These are phyloP conservation scores for Pristiophorus japonicus DNA, from an alignment of 2,113 vertebrate species.

Conservation along the genomic window DNA sequence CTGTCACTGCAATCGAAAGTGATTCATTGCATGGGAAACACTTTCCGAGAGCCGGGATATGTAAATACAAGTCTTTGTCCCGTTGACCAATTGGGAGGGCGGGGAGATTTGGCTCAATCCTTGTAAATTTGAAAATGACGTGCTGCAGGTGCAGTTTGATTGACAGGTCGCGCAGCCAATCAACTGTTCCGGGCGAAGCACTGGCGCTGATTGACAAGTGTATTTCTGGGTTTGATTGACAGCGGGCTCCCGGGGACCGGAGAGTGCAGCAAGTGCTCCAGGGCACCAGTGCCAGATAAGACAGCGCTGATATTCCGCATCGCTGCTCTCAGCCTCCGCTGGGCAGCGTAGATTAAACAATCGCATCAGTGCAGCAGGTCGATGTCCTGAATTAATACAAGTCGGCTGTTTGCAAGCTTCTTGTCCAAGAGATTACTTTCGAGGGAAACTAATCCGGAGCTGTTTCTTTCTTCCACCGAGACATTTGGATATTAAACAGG, in stretches of 20 bases:
- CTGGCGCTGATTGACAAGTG: neutral
- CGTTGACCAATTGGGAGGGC: neutral
- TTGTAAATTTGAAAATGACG: neutral
- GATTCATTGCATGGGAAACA: neutral
- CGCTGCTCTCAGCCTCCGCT: neutral
- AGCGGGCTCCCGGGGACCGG: neutral
- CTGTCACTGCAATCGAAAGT: neutral
- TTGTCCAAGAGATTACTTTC: neutral
- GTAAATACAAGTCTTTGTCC: neutral
- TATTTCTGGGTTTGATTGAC: slow-evolving; percentile 1
- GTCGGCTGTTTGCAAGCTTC: slow-evolving; percentile 2
- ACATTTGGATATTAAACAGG: neutral
- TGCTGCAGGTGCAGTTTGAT: neutral
- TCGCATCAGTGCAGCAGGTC: slow-evolving; percentile 3
- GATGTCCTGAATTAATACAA: neutral
- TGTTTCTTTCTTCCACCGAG: neutral
- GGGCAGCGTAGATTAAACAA: neutral
- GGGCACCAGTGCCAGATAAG: neutral
- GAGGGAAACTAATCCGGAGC: slow-evolving; percentile 12
- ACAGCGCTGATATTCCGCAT: neutral
- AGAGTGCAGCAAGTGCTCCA: neutral
- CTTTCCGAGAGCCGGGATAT: neutral
- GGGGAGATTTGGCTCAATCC: too few species aligned
- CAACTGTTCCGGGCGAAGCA: neutral
- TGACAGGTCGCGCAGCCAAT: neutral